Percentiles rank a stretch among this genome's conserved stretches.
These are phyloP conservation scores for Heliangelus exortis DNA, from an alignment of 2,797 vertebrate genomes.

Conservation along the genomic window DNA sequence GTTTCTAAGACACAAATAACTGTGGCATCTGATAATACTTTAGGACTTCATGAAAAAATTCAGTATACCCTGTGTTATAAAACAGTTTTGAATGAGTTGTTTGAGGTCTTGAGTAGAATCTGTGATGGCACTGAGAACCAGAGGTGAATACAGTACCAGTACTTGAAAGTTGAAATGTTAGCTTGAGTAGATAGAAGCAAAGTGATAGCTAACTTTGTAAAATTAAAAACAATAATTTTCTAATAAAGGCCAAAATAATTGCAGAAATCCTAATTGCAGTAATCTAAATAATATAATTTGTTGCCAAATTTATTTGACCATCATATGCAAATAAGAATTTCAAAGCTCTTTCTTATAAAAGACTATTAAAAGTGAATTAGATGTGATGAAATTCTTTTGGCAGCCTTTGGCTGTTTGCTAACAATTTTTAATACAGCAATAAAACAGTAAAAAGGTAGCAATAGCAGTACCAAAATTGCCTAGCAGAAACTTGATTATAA, in stretches of 20 bases:
- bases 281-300: background rate
- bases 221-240: background rate
- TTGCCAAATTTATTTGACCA: conserved; percentile 23
- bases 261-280: background rate
- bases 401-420: conserved; percentile 49
- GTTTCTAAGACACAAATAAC: background rate
- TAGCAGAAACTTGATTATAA: conserved; percentile 57
- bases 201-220: background rate
- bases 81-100: background rate
- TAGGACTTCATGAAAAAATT: background rate
- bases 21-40: background rate
- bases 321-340: conserved; percentile 43
- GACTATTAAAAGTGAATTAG: conserved; percentile 55
- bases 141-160: background rate
- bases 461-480: conserved; percentile 42
- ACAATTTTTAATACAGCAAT: conserved; percentile 57
- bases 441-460: conserved; percentile 24
- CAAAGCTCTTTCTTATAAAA: conserved; percentile 15
- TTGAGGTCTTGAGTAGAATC: background rate
- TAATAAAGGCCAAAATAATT: conserved; percentile 34
- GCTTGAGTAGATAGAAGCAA: background rate
- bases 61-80: background rate
- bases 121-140: background rate
- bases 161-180: background rate
- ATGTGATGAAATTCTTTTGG: conserved; percentile 42